Conservation (phyloP, 2,113 vertebrate genomes). For the Mionectes macconnelli region DNA sequence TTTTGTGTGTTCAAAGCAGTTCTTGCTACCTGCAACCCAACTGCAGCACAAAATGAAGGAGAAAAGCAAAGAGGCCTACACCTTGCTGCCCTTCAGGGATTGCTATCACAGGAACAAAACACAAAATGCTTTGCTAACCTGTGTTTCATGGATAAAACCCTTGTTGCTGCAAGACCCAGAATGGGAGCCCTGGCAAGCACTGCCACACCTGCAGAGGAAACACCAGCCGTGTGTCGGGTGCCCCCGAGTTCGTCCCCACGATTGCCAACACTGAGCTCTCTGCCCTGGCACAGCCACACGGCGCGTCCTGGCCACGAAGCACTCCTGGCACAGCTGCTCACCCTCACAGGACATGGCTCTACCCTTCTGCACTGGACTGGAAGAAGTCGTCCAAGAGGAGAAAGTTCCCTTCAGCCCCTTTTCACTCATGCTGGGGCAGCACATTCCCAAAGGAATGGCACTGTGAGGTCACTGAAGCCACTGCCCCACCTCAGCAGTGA, state of each 20-base stretch:
- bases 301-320: background rate
- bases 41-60: background rate
- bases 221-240: accelerated
- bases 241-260: background rate
- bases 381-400: background rate
- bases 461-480: accelerated
- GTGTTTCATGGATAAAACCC: accelerated
- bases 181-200: background rate
- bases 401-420: background rate
- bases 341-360: accelerated
- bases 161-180: background rate
- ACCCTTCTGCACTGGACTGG: background rate
- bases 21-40: background rate
- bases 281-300: accelerated
- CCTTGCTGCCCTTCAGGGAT: background rate
- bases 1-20: background rate
- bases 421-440: background rate
- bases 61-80: background rate
- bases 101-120: background rate
- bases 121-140: background rate
- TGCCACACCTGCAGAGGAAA: background rate
- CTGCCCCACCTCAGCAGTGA: background rate
- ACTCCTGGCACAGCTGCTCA: accelerated
- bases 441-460: background rate
- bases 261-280: accelerated